Evolutionary conservation across 2,888 invertebrate genomes (phyloP), one percentile per base, ranked within the genome.

Genomic region (Stenurella melanura): DNA sequence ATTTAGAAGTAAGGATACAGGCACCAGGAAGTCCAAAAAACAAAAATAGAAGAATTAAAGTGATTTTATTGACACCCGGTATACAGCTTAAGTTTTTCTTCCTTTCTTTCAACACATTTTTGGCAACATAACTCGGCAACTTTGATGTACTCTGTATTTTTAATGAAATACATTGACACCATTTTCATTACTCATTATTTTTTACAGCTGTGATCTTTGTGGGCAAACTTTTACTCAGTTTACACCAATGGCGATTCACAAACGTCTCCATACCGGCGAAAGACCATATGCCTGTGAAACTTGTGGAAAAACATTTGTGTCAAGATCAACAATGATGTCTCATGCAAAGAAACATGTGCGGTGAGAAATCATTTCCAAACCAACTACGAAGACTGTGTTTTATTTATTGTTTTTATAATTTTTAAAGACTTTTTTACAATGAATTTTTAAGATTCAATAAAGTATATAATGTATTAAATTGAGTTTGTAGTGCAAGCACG

Each of bases 231-330:
- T 93, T 81, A 93, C 93, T 0, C 93, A 93, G 81, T 92, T 92
- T 83, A 92, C 92, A n/a, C 93, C 93, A 7, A 92, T 93, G 91
- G 92, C 92, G 0, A 93, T 92, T 74, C 93, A 93, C 83, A 92
- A 92, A 86, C 88, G 93, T 73, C 87, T 92, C 38, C 93, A 93
- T 84, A 93, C 92, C 0, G 93, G 93, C 1, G 93, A 93, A 83
- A 87, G 92, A 70, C 93, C 93, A 0, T 93, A 93, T 83, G 87
- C 91, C 63, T 93, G 93, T 84, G 92, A 92, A 81, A 90, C 91
- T 9, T 93, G 93, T 81, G 89, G 88, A 3, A 92, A 92, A 83
- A 89, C 90, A 0, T 93, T 93, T 79, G 91, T 92, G 1, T 92
- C 92, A 0, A 88, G 90, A 72, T 92, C 92, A 3, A 92, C 92